These are phyloP conservation scores for Microcebus murinus DNA, from an alignment of 2,113 vertebrate species.

Conservation along the genomic window DNA sequence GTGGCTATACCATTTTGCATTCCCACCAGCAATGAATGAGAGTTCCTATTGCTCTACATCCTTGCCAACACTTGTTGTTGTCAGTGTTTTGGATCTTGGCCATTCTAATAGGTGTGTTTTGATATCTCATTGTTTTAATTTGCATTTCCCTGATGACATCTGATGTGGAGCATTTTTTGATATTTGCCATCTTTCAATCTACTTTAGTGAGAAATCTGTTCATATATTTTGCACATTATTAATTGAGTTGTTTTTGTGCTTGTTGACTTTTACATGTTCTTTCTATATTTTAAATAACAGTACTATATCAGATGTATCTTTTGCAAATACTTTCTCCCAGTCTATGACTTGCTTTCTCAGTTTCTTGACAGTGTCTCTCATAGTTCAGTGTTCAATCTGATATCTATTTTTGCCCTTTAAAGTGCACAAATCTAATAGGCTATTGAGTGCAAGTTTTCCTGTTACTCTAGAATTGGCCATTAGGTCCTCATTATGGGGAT, in stretches of 20 bases:
- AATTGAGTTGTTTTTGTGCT: not conserved
- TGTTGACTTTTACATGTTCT: not conserved
- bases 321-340: not conserved
- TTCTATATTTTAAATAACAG: not conserved
- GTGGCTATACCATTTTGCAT: not conserved
- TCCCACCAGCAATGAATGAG: not conserved
- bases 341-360: not conserved
- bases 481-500: not conserved
- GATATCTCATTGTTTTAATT: not conserved
- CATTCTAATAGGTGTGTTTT: not conserved
- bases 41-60: not conserved
- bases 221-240: not conserved
- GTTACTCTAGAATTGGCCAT: not conserved
- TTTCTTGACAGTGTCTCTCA: not conserved
- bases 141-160: not conserved
- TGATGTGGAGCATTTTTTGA: not conserved
- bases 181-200: not conserved
- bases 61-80: not conserved
- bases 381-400: not conserved
- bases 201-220: not conserved
- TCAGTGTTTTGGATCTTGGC: not conserved
- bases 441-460: not conserved
- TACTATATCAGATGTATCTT: not conserved
- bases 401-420: not conserved
- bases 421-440: not conserved